Conservation (phyloP, 2,888 invertebrate genomes). For the Drosophila quinaria region DNA sequence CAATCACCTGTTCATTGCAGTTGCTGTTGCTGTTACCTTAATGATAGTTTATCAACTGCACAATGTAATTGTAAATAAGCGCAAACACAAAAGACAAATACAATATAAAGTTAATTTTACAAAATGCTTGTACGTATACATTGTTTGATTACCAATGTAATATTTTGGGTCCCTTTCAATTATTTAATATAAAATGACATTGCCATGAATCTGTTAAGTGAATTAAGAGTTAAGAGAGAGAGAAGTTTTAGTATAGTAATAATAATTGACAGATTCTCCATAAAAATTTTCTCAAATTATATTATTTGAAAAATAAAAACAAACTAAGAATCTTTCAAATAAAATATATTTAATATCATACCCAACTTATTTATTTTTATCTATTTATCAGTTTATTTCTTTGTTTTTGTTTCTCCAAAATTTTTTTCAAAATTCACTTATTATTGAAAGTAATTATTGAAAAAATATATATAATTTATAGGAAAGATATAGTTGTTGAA, state of each 20-base stretch:
- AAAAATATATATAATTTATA: too few species aligned
- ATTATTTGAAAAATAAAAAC: neutral
- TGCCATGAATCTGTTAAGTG: slow-evolving; percentile 3
- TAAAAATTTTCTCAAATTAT: neutral
- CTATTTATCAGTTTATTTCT: too few species aligned
- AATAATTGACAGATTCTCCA: neutral
- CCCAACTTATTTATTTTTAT: too few species aligned
- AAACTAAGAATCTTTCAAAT: neutral
- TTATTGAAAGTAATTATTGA: too few species aligned
- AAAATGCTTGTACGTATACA: slow-evolving; percentile 11
- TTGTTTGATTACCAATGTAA: slow-evolving; percentile 17
- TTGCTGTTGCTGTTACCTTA: slow-evolving; percentile 11
- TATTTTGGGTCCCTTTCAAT: slow-evolving; percentile 6
- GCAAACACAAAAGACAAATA: slow-evolving; percentile 1
- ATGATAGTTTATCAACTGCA: slow-evolving; percentile 7
- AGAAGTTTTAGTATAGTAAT: neutral
- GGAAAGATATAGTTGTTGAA: too few species aligned
- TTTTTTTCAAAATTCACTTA: too few species aligned
- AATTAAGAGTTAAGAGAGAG: neutral
- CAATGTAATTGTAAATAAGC: slow-evolving; percentile 20
- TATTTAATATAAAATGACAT: slow-evolving; percentile 5
- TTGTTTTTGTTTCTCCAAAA: too few species aligned
- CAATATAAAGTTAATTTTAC: slow-evolving; percentile 6
- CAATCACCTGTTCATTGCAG: slow-evolving; percentile 40
- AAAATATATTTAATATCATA: too few species aligned